Conservation (phyloP, 2,113 vertebrate species). For the Numenius arquata region DNA sequence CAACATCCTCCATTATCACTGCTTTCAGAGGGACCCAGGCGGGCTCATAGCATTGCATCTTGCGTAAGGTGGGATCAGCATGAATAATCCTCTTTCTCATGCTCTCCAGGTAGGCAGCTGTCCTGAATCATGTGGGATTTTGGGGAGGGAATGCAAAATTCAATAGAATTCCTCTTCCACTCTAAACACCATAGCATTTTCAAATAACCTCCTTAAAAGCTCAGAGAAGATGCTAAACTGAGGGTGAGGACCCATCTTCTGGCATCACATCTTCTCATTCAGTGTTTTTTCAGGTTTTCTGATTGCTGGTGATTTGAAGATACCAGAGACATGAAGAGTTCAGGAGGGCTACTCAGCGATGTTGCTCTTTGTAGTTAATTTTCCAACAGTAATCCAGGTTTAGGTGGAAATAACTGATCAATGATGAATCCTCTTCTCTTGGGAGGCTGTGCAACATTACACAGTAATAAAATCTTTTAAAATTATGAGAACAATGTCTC, state of each 20-base stretch:
- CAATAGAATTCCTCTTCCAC: background rate
- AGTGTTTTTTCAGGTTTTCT: background rate
- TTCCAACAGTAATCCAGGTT: background rate
- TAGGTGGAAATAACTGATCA: constrained; percentile 34
- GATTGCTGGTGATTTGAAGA: background rate
- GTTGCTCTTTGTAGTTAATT: background rate
- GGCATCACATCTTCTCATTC: background rate
- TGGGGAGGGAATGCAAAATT: background rate
- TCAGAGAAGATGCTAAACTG: background rate
- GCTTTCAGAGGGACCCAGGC: background rate
- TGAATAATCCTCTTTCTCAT: background rate
- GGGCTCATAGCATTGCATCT: background rate
- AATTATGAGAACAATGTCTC: constrained; percentile 14
- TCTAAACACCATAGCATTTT: background rate
- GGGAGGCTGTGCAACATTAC: background rate
- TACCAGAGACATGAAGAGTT: background rate
- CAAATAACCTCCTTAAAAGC: background rate
- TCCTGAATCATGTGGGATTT: background rate
- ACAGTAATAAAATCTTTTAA: constrained; percentile 3
- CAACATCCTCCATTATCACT: background rate
- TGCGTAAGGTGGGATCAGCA: background rate
- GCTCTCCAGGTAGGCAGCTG: background rate
- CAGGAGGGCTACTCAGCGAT: background rate
- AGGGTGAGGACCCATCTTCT: background rate
- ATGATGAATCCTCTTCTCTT: background rate